Base-by-base conservation (phyloP, 2,797 vertebrate species). In the Lepus townsendii region DNA sequence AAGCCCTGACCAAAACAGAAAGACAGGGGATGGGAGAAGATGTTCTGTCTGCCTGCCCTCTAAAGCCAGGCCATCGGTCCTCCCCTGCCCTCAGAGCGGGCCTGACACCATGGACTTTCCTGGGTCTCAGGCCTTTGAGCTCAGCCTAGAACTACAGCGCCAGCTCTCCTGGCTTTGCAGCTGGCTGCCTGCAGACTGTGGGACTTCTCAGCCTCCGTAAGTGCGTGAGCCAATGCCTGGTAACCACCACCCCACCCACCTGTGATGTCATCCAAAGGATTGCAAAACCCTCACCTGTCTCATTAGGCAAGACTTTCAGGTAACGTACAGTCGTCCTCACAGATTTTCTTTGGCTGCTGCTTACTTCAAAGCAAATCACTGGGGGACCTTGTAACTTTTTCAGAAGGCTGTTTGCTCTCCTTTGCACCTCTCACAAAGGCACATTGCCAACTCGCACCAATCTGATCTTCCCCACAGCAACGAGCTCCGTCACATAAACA, bases 351-450 rank as follows among this genome's bases (percentile, higher is more conserved):
- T 66, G 72, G 16, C 57, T 83, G 72, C 22, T 57, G 19, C 52
- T 85, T 60, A 62, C 12, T 80, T 82, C 47, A 68, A 38, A 63
- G 52, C 60, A 83, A 76, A 91, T 0, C 16, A 30, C 57, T 38
- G 68, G 35, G 92, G 52, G 73, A 77, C 35, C 57, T 68, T 77
- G 26, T 78, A 65, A 71, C 62, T 94, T 90, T 89, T 80, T 92
- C 78, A 32, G 80, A 94, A 87, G 79, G 35, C 75, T 63, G 7
- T 69, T 63, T 54, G 69, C 73, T 78, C 73, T 68, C 71, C 32
- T 65, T 76, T 14, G 17, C 12, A 13, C 84, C n/a, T 94, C 77
- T 68, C n/a, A 5, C 0, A 30, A 95, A 85, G 63, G 71, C 30
- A 17, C 52, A n/a, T 88, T 14, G 75, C 50, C 79, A 66, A 54